Percentiles rank a stretch among this genome's conserved stretches.
These are phyloP conservation scores for Halichondria panicea DNA, from an alignment of 37 sponge, comb jelly and placozoan species.

Conservation along the genomic window DNA sequence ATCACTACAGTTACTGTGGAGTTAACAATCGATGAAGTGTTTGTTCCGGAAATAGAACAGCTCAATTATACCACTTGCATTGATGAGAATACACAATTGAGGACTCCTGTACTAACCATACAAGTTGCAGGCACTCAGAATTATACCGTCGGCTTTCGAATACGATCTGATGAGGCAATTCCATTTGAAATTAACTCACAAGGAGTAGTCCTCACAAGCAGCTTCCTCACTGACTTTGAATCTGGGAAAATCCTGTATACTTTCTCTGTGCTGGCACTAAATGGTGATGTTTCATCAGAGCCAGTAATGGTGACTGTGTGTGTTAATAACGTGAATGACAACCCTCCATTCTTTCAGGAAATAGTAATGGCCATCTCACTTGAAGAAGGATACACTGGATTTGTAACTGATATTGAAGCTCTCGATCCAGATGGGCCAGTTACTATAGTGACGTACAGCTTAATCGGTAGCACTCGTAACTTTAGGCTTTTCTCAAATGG, in stretches of 20 bases:
- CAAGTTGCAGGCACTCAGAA: not conserved
- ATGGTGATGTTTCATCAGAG: conserved; percentile 2
- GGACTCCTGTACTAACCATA: conserved; percentile 12
- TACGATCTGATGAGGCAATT: not conserved
- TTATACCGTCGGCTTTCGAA: not conserved
- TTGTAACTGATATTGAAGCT: conserved; percentile 22
- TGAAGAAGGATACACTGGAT: conserved; percentile 11
- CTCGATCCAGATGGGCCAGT: conserved; percentile 34
- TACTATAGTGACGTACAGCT: conserved; percentile 11
- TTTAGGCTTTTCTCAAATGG: conserved; percentile 42
- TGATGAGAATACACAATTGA: conserved; percentile 18
- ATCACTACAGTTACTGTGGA: conserved; percentile 30
- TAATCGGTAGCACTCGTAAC: conserved; percentile 5
- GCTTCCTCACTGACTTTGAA: conserved; percentile 26
- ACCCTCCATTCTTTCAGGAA: conserved; percentile 45
- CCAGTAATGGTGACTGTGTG: conserved; percentile 26
- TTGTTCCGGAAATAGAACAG: conserved; percentile 29
- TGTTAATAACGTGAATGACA: conserved; percentile 62
- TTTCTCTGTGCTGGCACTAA: conserved; percentile 51
- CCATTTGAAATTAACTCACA: conserved; percentile 20
- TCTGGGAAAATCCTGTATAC: conserved; percentile 5
- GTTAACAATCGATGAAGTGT: conserved; percentile 25
- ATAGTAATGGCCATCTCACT: not conserved
- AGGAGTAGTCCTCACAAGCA: conserved; percentile 18
- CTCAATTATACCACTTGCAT: conserved; percentile 23